phyloP scores from a whole-genome alignment of 2,113 vertebrate genomes.

The Cyprinodon brontotheroides region DNA sequence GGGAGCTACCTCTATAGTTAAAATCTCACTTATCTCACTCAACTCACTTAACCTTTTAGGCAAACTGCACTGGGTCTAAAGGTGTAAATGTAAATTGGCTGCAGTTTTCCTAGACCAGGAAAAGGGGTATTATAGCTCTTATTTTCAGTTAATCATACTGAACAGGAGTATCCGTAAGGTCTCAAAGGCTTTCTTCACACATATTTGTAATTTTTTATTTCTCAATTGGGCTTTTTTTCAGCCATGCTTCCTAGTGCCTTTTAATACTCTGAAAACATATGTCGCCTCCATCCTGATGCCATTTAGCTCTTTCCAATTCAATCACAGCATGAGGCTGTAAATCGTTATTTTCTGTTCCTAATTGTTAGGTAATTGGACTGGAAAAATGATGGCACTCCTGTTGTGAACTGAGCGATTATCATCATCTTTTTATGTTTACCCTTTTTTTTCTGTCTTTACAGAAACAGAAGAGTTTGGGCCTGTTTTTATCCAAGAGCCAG shows the following conservation, averaged over 20 bases:
- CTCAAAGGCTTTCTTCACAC: neutral
- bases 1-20: constrained; percentile 10
- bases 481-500: constrained; percentile 90
- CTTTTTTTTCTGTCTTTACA: constrained; percentile 52
- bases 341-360: constrained; percentile 6
- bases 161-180: neutral
- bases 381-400: constrained; percentile 15
- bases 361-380: constrained; percentile 23
- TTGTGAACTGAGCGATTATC: constrained; percentile 24
- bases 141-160: neutral
- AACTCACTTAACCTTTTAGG: constrained; percentile 14
- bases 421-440: constrained; percentile 27
- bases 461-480: constrained; percentile 93
- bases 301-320: constrained; percentile 22
- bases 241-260: too few species aligned
- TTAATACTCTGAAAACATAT: constrained; percentile 1
- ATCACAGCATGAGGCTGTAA: neutral
- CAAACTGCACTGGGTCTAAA: constrained; percentile 27
- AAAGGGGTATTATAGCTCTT: constrained; percentile 11
- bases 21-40: constrained; percentile 4
- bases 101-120: neutral
- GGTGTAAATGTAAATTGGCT: constrained; percentile 8
- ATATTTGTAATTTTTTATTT: neutral
- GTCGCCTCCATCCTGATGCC: neutral
- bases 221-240: neutral